Evolutionary conservation across 2,888 invertebrate species (phyloP).

Genomic region (Andrena marginata): DNA sequence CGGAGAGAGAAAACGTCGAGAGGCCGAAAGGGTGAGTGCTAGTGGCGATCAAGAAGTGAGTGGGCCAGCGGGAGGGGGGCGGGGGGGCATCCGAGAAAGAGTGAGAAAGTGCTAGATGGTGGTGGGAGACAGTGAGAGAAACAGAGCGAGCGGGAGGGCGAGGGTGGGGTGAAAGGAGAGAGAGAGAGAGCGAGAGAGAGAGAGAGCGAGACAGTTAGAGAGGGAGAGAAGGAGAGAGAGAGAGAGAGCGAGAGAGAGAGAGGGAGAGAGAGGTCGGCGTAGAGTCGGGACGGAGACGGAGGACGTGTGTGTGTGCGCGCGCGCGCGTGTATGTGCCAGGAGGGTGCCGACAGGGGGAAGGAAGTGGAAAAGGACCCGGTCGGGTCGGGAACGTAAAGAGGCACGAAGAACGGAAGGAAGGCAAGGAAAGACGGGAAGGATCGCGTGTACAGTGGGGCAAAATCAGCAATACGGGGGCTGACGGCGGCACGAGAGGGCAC

Average conservation of each 20-base stretch:
- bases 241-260: conserved; percentile 19
- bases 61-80: conserved; percentile 30
- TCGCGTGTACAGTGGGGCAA: conserved; percentile 30
- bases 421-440: conserved; percentile 49
- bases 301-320: conserved; percentile 40
- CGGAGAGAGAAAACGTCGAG: conserved; percentile 25
- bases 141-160: conserved; percentile 26
- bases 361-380: conserved; percentile 64
- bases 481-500: conserved; percentile 38
- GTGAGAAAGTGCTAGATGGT: conserved; percentile 32
- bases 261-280: conserved; percentile 9
- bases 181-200: conserved; percentile 30
- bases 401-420: conserved; percentile 58
- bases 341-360: conserved; percentile 60
- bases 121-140: conserved; percentile 40
- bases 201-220: conserved; percentile 4
- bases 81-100: conserved; percentile 8
- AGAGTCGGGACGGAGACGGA: neutral
- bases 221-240: conserved; percentile 4
- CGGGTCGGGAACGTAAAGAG: conserved; percentile 55
- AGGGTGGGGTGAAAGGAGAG: conserved; percentile 11
- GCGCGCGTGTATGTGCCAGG: conserved; percentile 65
- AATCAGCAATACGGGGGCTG: conserved; percentile 41
- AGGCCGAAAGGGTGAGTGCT: conserved; percentile 15
- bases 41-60: conserved; percentile 32